Conservation (phyloP, 2,888 invertebrate species). For the Amblyjoppa fuscipennis region DNA sequence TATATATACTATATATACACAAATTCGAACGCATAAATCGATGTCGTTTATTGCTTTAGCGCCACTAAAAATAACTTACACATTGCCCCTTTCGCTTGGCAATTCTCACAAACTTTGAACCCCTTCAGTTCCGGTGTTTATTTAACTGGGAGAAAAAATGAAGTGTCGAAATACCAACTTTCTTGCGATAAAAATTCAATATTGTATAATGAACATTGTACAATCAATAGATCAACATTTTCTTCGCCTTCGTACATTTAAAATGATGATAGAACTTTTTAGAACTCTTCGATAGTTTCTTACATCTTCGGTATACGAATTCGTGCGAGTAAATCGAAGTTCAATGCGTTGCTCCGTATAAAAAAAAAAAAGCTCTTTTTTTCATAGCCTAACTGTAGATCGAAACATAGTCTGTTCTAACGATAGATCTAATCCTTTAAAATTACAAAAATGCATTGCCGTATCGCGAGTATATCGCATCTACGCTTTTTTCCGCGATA, state of each 20-base stretch:
- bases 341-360: background rate
- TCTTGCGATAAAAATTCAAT: too few relatives aligned
- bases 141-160: background rate
- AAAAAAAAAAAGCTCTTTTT: background rate
- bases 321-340: background rate
- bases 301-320: background rate
- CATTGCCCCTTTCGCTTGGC: background rate
- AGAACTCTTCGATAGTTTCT: background rate
- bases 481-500: background rate
- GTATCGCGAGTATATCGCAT: background rate
- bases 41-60: constrained; percentile 1
- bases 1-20: constrained; percentile 68
- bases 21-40: constrained; percentile 62
- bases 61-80: background rate
- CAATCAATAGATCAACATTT: background rate
- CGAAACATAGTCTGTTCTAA: background rate
- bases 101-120: background rate
- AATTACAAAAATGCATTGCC: background rate
- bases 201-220: background rate
- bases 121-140: background rate
- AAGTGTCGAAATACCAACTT: background rate
- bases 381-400: background rate
- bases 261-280: background rate
- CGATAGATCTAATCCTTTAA: background rate
- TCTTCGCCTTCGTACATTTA: background rate